Evolutionary conservation across 2,113 vertebrate species (phyloP).

Genomic region (Chamaea fasciata): DNA sequence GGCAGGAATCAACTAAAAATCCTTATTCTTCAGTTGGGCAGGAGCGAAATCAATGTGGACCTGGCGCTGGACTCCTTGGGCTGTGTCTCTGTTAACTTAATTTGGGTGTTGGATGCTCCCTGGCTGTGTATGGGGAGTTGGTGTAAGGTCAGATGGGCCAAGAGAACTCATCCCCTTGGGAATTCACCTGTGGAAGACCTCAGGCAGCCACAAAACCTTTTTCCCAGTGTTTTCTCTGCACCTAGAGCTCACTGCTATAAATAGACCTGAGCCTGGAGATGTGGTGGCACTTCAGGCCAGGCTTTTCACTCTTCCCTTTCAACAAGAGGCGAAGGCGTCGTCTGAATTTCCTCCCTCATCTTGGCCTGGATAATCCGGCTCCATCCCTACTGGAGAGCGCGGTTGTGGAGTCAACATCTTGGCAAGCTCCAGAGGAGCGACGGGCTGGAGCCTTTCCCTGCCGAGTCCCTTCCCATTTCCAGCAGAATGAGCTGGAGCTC

Average conservation of each 20-base stretch:
- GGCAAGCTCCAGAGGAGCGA: not conserved
- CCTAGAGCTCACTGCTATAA: not conserved
- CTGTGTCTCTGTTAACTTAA: not conserved
- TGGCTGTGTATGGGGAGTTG: not conserved
- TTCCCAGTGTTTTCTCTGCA: not conserved
- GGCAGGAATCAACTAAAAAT: not conserved
- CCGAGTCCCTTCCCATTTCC: not conserved
- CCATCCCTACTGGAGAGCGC: not conserved
- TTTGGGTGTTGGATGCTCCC: not conserved
- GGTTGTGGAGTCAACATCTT: accelerated
- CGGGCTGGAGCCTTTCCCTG: not conserved
- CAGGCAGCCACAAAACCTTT: not conserved
- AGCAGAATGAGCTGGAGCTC: not conserved
- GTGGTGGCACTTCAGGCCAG: not conserved
- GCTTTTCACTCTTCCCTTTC: not conserved
- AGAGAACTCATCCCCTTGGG: not conserved
- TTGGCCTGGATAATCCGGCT: not conserved
- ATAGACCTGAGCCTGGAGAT: not conserved
- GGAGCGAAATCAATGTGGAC: not conserved
- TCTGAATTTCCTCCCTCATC: not conserved
- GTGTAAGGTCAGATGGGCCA: not conserved
- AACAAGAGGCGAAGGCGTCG: accelerated
- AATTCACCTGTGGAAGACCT: not conserved
- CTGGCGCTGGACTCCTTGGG: not conserved
- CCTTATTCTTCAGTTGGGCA: not conserved